Percentiles rank a stretch among this genome's conserved stretches.
Conservation (phyloP, 1,140 invertebrate species). For the Melitaea cinxia region DNA sequence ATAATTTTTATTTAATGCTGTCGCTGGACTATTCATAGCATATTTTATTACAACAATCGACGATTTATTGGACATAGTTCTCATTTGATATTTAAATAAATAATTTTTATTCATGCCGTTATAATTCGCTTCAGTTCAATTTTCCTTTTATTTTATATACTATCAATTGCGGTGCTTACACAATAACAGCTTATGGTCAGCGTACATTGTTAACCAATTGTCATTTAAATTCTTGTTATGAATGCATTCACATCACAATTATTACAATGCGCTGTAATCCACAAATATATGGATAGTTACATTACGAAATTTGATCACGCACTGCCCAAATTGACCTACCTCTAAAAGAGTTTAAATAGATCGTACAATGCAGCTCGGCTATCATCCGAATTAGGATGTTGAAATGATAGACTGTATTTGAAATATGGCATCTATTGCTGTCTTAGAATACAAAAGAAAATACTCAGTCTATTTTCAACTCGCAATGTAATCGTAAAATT, state of each 20-base stretch:
- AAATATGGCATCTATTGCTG: slow-evolving; percentile 32
- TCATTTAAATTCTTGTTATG: slow-evolving; percentile 54
- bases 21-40: not conserved
- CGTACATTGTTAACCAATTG: slow-evolving; percentile 36
- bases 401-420: slow-evolving; percentile 7
- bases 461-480: not conserved
- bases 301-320: slow-evolving; percentile 73
- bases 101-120: slow-evolving; percentile 15
- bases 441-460: not conserved
- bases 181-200: slow-evolving; percentile 29
- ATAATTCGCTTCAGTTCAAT: slow-evolving; percentile 17
- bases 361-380: slow-evolving; percentile 69
- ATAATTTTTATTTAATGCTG: not conserved
- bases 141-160: slow-evolving; percentile 24
- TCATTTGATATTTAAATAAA: slow-evolving; percentile 9
- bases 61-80: not conserved
- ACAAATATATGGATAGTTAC: slow-evolving; percentile 47
- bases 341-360: slow-evolving; percentile 77
- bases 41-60: not conserved
- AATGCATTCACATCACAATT: slow-evolving; percentile 53
- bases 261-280: slow-evolving; percentile 46
- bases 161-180: slow-evolving; percentile 24
- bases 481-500: slow-evolving; percentile 1
- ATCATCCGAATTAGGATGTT: slow-evolving; percentile 42
- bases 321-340: slow-evolving; percentile 66